Conservation (phyloP, 2,888 invertebrate genomes). For the Aricia artaxerxes region DNA sequence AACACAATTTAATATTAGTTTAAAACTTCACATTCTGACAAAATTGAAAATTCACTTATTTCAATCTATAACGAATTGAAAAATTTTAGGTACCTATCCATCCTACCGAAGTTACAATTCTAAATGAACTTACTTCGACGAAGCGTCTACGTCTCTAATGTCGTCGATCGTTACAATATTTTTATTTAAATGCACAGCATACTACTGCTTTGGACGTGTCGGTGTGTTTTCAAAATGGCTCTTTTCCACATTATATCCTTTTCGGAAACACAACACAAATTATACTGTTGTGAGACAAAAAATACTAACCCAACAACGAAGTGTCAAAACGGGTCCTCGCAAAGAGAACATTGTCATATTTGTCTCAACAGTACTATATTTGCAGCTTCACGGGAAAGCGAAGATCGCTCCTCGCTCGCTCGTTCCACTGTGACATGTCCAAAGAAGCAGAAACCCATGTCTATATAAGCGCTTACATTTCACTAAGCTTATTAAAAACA, state of each 20-base stretch:
- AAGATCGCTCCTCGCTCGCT: conserved; percentile 46
- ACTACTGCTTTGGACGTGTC: conserved; percentile 76
- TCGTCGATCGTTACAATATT: conserved; percentile 52
- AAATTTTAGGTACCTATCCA: conserved; percentile 66
- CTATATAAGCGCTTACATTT: conserved; percentile 62
- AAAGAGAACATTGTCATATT: conserved; percentile 47
- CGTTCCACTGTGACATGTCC: conserved; percentile 70
- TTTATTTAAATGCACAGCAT: conserved; percentile 72
- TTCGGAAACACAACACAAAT: conserved; percentile 94
- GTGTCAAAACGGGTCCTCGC: conserved; percentile 36
- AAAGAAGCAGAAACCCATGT: conserved; percentile 68
- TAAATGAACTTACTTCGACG: conserved; percentile 36
- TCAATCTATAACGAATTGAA: conserved; percentile 69
- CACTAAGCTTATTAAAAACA: conserved; percentile 60
- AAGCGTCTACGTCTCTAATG: conserved; percentile 37
- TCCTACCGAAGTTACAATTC: conserved; percentile 49
- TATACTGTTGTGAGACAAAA: conserved; percentile 63
- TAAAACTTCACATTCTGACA: conserved; percentile 75
- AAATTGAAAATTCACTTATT: conserved; percentile 65
- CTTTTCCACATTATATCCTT: conserved; percentile 89
- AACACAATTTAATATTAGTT: conserved; percentile 72
- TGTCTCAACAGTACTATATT: conserved; percentile 55
- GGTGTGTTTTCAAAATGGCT: conserved; percentile 94
- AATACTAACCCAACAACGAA: conserved; percentile 44
- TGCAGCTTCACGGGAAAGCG: conserved; percentile 63